A percentile compares a stretch with the other conserved stretches of the same genome.
Conservation (phyloP, 1,140 invertebrate genomes). For the Danaus melanippus region DNA sequence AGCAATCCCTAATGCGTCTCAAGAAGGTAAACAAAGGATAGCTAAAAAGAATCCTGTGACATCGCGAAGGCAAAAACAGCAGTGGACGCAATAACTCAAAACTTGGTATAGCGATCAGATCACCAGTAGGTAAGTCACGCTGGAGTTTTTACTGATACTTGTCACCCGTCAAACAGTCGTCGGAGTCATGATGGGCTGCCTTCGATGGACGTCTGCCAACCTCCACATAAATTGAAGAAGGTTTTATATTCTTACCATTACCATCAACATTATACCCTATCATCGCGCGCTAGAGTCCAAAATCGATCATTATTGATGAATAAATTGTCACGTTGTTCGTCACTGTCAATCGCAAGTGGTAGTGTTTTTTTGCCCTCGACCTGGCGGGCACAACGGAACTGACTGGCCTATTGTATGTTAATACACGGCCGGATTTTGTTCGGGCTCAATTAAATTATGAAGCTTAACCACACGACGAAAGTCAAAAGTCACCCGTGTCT, state of each 20-base stretch:
- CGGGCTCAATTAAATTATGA: conserved; percentile 69
- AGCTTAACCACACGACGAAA: conserved; percentile 60
- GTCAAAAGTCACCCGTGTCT: conserved; percentile 67
- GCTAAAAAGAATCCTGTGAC: conserved; percentile 27
- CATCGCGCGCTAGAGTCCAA: conserved; percentile 14
- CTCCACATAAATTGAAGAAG: conserved; percentile 23
- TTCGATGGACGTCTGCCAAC: conserved; percentile 66
- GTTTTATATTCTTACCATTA: conserved; percentile 9
- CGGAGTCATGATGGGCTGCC: conserved; percentile 59
- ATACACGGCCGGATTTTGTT: conserved; percentile 67
- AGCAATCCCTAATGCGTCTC: conserved; percentile 18
- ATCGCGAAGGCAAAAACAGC: conserved; percentile 38
- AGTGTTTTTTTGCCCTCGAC: conserved; percentile 68
- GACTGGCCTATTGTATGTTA: conserved; percentile 68
- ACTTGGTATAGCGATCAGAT: conserved; percentile 28
- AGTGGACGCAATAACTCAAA: conserved; percentile 55
- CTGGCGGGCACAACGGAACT: conserved; percentile 65
- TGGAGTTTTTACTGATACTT: conserved; percentile 56
- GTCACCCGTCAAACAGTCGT: conserved; percentile 64
- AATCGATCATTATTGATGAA: conserved; percentile 5
- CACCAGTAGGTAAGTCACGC: conserved; percentile 42
- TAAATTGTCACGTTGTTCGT: conserved; percentile 16
- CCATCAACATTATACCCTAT: conserved; percentile 15
- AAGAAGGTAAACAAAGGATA: conserved; percentile 43
- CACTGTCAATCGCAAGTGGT: conserved; percentile 34